Evolutionary conservation across 2,888 invertebrate genomes (phyloP), one percentile per base, ranked within the genome.

Genomic region (Endomychus coccineus): DNA sequence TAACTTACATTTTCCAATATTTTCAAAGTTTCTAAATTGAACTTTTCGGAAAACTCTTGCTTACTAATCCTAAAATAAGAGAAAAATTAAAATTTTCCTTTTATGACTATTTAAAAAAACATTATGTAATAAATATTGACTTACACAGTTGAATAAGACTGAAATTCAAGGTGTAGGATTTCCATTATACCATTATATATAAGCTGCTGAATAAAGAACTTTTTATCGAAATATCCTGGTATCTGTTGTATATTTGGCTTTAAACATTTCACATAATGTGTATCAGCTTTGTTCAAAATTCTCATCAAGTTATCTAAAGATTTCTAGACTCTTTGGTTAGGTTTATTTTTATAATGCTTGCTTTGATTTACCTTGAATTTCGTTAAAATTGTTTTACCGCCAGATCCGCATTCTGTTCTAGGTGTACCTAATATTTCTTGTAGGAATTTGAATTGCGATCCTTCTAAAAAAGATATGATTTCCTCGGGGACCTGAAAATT

Each of bases 251-350:
- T 28, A 30, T 52, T 56, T 10, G 66, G 66, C 42, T 59, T 66
- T 9, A 66, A 48, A 39, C 68, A 68, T 45, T 64, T 59, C 4
- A 67, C 57, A 39, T 66, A 66, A 49, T 67, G 65, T 2, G 58
- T 49, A 39, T 67, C 66, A 29, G 61, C 60, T 28, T 54, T 50
- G 4, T 56, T 52, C n/a, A 68, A 43, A 12, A 58, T 58, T 40
- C 53, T 51, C 39, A 65, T 51, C 27, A 68, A 52, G 1, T 48
- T 41, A 45, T 68, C 65, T 44, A 68, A 48, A 15, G 57, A 63
- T 34, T 50, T 54, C 52, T 51, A 19, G 25, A 42, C 25, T 27
- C 6, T n/a, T 33, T 9, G 14, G 11, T 16, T 27, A 6, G 2
- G 5, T 24, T 24, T 13, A 15, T 16, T 15, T 10, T 24, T 4